Evolutionary conservation across 2,113 vertebrate genomes (phyloP).

Genomic region (Bungarus multicinctus): DNA sequence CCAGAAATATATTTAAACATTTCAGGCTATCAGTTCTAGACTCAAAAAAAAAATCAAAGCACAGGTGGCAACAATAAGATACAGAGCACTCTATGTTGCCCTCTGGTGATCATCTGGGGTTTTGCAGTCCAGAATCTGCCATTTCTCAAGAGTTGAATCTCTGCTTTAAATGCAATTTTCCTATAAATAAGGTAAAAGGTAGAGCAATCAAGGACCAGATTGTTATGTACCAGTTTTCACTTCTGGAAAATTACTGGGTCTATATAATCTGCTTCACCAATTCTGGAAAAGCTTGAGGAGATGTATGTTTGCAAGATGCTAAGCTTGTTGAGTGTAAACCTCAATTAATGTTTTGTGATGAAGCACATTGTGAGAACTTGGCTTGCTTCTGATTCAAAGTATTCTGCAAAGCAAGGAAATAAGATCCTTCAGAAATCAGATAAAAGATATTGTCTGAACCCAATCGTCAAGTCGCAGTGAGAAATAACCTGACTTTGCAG

Average conservation of each 20-base stretch:
- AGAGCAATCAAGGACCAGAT: neutral
- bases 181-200: neutral
- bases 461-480: neutral
- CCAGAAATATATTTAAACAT: conserved; percentile 15
- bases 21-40: neutral
- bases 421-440: neutral
- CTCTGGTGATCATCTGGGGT: neutral
- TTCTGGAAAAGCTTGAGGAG: neutral
- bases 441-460: neutral
- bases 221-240: neutral
- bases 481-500: neutral
- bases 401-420: neutral
- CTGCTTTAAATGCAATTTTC: neutral
- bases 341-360: neutral
- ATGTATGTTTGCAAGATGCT: neutral
- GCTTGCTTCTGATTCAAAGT: neutral
- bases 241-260: neutral
- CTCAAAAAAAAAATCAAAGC: neutral
- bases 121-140: neutral
- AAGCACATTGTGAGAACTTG: neutral
- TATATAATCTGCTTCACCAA: neutral
- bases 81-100: neutral
- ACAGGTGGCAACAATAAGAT: neutral
- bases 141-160: neutral
- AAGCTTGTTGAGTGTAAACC: neutral